Evolutionary conservation across 2,797 vertebrate genomes (phyloP).

Genomic region (Poecile montanus): DNA sequence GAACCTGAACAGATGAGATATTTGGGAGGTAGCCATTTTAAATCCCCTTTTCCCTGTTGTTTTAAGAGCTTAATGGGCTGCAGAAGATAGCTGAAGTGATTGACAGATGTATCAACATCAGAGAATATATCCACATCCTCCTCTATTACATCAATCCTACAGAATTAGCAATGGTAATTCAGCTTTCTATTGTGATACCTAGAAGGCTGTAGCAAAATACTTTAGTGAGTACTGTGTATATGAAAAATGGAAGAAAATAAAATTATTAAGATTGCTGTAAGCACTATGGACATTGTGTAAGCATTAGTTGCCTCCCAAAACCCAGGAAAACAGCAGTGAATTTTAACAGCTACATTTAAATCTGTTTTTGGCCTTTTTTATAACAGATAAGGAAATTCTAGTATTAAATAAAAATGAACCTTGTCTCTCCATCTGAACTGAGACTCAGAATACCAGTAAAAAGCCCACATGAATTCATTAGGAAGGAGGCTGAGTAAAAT

Average conservation of each 20-base stretch:
- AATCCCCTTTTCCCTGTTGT: not conserved
- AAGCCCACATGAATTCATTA: not conserved
- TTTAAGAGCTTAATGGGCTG: not conserved
- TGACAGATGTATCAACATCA: not conserved
- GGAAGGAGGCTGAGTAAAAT: not conserved
- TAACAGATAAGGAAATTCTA: not conserved
- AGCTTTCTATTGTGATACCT: not conserved
- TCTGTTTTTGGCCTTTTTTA: not conserved
- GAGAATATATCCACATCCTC: not conserved
- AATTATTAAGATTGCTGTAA: not conserved
- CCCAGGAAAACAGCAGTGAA: not conserved
- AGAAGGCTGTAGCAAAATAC: not conserved
- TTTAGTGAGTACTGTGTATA: not conserved
- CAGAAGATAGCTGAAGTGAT: not conserved
- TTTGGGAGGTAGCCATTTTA: not conserved
- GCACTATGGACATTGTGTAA: not conserved
- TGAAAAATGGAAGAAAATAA: not conserved
- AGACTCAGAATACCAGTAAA: not conserved
- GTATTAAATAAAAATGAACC: not conserved
- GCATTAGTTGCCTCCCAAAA: not conserved
- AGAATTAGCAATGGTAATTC: not conserved
- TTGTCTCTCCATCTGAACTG: not conserved
- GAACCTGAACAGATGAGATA: not conserved
- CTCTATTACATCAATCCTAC: not conserved
- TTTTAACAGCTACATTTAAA: not conserved